Conservation (phyloP, 2,113 vertebrate species). For the Pongo abelii region DNA sequence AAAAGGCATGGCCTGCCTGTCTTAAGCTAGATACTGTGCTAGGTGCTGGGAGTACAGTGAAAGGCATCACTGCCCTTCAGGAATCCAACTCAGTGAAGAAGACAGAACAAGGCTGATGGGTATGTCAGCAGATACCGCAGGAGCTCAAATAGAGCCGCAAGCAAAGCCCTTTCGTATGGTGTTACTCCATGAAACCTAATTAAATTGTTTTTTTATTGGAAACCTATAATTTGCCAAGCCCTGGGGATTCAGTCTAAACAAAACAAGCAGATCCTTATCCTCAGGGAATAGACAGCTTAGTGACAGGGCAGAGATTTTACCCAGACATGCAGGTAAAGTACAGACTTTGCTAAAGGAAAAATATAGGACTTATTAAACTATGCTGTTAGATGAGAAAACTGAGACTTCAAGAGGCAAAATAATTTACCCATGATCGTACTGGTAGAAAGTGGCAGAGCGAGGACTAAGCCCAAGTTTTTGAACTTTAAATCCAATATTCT, state of each 20-base stretch:
- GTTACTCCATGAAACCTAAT: background rate
- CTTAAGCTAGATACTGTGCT: background rate
- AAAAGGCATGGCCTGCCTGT: background rate
- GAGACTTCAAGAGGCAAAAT: background rate
- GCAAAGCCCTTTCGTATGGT: background rate
- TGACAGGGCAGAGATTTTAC: background rate
- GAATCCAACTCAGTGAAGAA: background rate
- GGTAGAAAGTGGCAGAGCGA: background rate
- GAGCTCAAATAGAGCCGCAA: background rate
- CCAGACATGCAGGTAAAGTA: background rate
- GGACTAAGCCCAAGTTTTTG: slow-evolving; percentile 1
- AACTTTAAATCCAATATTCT: slow-evolving; percentile 33
- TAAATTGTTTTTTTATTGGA: background rate
- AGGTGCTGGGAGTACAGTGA: background rate
- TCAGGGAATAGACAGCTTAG: background rate
- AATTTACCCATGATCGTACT: background rate
- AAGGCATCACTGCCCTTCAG: background rate
- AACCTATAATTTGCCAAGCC: background rate
- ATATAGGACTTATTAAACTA: background rate
- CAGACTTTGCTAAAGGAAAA: background rate
- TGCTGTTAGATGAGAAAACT: background rate
- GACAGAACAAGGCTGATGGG: background rate
- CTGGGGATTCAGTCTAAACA: background rate
- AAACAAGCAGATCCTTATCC: background rate
- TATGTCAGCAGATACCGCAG: background rate